A percentile compares a stretch with the other conserved stretches of the same genome.
Conservation (phyloP, 2,888 invertebrate species). For the Chromoteleia sp. region DNA sequence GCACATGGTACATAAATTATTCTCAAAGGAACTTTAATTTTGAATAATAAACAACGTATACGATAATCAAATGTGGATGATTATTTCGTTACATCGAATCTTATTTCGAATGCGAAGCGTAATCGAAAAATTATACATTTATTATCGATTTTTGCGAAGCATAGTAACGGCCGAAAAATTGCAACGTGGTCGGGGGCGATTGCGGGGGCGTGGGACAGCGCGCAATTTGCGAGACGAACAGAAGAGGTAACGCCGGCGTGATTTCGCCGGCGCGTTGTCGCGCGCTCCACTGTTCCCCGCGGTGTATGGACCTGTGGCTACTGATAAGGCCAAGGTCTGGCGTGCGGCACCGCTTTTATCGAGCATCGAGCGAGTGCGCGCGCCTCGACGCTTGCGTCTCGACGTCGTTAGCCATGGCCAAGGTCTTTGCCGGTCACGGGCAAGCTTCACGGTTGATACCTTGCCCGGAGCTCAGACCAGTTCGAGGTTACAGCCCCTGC, state of each 20-base stretch:
- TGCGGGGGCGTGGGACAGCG: background rate
- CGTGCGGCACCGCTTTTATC: constrained; percentile 67
- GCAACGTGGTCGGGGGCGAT: too few relatives aligned
- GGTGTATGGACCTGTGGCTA: constrained; percentile 70
- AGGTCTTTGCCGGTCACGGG: constrained; percentile 83
- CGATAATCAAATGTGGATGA: too few relatives aligned
- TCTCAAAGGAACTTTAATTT: too few relatives aligned
- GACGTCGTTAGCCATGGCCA: constrained; percentile 81
- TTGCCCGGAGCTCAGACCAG: constrained; percentile 66
- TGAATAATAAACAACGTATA: too few relatives aligned
- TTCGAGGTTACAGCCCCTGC: constrained; percentile 69
- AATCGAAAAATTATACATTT: too few relatives aligned
- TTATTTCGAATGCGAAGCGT: too few relatives aligned
- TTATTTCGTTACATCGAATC: too few relatives aligned
- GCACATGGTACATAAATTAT: too few relatives aligned
- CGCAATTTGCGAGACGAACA: background rate
- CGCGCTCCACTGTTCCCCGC: constrained; percentile 14
- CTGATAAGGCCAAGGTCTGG: constrained; percentile 71
- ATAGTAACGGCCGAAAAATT: too few relatives aligned
- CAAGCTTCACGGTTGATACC: constrained; percentile 74
- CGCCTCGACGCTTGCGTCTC: constrained; percentile 79
- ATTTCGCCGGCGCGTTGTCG: constrained; percentile 29
- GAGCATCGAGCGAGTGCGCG: constrained; percentile 73
- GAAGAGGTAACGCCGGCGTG: background rate
- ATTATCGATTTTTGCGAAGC: too few relatives aligned